phyloP scores from a whole-genome alignment of 2,888 invertebrate species.

The Sarcophaga subvicina region DNA sequence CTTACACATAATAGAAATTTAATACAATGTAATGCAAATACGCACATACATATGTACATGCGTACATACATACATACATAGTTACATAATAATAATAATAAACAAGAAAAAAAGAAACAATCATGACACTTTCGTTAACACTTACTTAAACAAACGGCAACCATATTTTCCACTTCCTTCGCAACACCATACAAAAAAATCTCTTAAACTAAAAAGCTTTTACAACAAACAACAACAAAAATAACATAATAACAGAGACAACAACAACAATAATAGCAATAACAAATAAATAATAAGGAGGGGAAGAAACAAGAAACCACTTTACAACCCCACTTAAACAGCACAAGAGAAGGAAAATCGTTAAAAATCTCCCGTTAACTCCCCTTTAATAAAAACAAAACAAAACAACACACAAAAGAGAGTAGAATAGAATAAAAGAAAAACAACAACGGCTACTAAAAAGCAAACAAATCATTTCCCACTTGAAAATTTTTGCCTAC shows the following conservation, averaged over 20 bases:
- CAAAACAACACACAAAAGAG: slow-evolving; percentile 60
- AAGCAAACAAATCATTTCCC: slow-evolving; percentile 79
- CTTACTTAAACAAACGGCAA: slow-evolving; percentile 70
- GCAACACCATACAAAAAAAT: background rate
- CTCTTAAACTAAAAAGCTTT: slow-evolving; percentile 1
- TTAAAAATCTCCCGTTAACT: slow-evolving; percentile 43
- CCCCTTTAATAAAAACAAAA: slow-evolving; percentile 49
- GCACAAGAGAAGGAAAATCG: slow-evolving; percentile 32
- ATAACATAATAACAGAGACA: slow-evolving; percentile 10
- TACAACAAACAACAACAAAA: slow-evolving; percentile 54
- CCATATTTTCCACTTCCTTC: slow-evolving; percentile 51
- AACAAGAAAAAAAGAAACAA: slow-evolving; percentile 73
- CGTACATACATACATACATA: too few species aligned
- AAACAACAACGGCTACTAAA: slow-evolving; percentile 45
- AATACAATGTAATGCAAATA: slow-evolving; percentile 73
- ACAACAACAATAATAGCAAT: slow-evolving; percentile 51
- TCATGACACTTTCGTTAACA: slow-evolving; percentile 71
- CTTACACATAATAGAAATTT: slow-evolving; percentile 60
- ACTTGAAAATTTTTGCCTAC: slow-evolving; percentile 75
- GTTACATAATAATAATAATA: background rate
- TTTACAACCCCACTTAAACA: slow-evolving; percentile 53
- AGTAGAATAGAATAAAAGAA: slow-evolving; percentile 70
- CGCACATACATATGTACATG: too few species aligned
- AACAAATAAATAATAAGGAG: slow-evolving; percentile 27
- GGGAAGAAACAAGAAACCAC: background rate